Evolutionary conservation across 1,140 invertebrate genomes (phyloP), one percentile per base, ranked within the genome.

Genomic region (Drosophila simulans): DNA sequence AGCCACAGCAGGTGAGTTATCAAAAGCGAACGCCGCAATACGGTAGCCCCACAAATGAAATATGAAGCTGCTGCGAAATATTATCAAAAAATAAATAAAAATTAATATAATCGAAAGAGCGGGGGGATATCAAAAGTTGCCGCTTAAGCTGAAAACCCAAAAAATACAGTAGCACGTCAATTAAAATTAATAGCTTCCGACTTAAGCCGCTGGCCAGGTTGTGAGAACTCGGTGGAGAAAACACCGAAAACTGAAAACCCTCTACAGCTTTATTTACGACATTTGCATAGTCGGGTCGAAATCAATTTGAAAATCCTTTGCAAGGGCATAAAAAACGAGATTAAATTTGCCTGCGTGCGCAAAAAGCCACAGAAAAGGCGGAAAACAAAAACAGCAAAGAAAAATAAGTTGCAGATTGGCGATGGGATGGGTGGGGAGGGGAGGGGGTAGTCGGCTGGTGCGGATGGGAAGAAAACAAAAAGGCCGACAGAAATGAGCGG

Each of bases 121-220:
- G 3, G 11, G 56, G 34, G 40, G 43, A 63, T 58, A 59, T 55
- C 54, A 77, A 82, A 73, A 77, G 58, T 57, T 59, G 59, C 74
- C 75, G 62, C 64, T 57, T 48, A 48, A 56, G 12, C 66, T 53
- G 64, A 68, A 70, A 68, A 35, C 49, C 60, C 34, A 55, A 52
- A 58, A 72, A 66, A 72, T 75, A 89, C 84, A 89, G 84, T 89
- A 89, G 84, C 84, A 89, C 80, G 84, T 88, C 84, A 88, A 88
- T 88, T 88, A 88, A 88, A 88, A 89, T 89, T 77, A 89, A 88
- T 89, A 80, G 84, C 84, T 88, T 89, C 84, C 84, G 83, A 88
- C 84, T 77, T 88, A 83, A 83, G 75, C 59, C 70, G 53, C 55
- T 68, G 65, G 60, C 49, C 65, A 25, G 15, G 42, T 48, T 48